Evolutionary conservation across 2,797 vertebrate species (phyloP), one percentile per base, ranked within the genome.

Genomic region (Hybognathus amarus): DNA sequence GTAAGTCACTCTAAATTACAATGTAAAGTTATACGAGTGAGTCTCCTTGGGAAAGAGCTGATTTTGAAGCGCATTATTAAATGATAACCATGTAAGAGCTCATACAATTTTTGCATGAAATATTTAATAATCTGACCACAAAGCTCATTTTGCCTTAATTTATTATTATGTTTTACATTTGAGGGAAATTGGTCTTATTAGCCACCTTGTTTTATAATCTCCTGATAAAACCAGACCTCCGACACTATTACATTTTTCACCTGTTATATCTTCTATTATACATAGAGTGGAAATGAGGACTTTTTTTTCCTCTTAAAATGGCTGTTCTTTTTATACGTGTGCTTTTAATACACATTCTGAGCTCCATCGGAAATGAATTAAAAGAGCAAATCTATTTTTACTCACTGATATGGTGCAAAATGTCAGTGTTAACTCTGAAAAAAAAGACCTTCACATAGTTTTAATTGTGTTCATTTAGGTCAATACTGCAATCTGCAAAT

Each of bases 271-370:
- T 76, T 82, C 78, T 74, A 82, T 86, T 87, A 86, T 84, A 89
- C 86, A 87, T 86, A 79, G 82, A 82, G 59, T 81, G 83, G 85
- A 88, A 90, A 88, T 87, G 82, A 88, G 87, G 84, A 90, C 87
- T 82, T 87, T 86, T 87, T 75, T 86, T 83, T 80, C 27, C 64
- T 84, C 68, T 84, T 84, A 81, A 87, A 89, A 85, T 85, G 80
- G 79, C 87, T 88, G n/a, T 82, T 87, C 86, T 79, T 79, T 77
- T 79, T 79, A 79, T 79, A 52, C 6, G 20, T 85, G 17, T 80
- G 82, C 85, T 85, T 85, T 80, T 83, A 61, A 85, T 85, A 77
- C 75, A 76, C 68, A 45, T 70, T 71, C 84, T 20, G 87, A 77
- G 76, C 47, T 45, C 80, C 82, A 81, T 83, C 79, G 81, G 81